phyloP scores from a whole-genome alignment of 2,797 vertebrate genomes.

The Sebastes ruberrimus region DNA sequence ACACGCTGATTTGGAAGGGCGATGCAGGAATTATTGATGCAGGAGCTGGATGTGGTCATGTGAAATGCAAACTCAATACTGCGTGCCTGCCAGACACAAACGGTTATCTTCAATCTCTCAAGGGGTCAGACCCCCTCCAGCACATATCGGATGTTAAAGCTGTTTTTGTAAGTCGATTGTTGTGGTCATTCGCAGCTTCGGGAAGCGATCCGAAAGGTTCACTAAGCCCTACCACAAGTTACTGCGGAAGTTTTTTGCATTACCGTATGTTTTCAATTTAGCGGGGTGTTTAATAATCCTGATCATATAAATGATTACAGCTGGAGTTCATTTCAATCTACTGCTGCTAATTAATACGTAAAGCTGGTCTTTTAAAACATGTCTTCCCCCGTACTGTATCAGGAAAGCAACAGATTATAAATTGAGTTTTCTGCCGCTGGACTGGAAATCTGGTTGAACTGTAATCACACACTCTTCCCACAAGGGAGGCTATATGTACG shows the following conservation, averaged over 20 bases:
- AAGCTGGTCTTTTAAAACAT: constrained; percentile 13
- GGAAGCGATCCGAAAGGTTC: constrained; percentile 7
- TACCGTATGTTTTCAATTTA: constrained; percentile 29
- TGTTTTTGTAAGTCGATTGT: not conserved
- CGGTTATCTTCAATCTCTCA: not conserved
- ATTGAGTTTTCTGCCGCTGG: not conserved
- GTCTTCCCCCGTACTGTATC: not conserved
- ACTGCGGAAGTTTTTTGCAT: constrained; percentile 1
- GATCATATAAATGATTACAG: constrained; percentile 53
- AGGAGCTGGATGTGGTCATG: constrained; percentile 20
- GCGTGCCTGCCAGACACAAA: not conserved
- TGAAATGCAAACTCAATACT: constrained; percentile 23
- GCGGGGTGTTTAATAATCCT: constrained; percentile 34
- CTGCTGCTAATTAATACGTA: constrained; percentile 42
- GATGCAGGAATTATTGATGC: constrained; percentile 53
- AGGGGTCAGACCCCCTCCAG: not conserved
- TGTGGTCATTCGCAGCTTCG: not conserved
- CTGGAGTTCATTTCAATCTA: constrained; percentile 32
- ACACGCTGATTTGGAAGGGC: constrained; percentile 60
- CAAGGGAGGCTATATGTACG: not conserved
- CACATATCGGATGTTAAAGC: not conserved
- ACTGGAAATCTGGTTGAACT: not conserved
- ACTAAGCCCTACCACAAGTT: not conserved
- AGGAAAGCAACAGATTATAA: constrained; percentile 8
- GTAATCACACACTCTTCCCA: not conserved